phyloP scores from a whole-genome alignment of 92 coral and sea anemone species.

The Ricordea florida region DNA sequence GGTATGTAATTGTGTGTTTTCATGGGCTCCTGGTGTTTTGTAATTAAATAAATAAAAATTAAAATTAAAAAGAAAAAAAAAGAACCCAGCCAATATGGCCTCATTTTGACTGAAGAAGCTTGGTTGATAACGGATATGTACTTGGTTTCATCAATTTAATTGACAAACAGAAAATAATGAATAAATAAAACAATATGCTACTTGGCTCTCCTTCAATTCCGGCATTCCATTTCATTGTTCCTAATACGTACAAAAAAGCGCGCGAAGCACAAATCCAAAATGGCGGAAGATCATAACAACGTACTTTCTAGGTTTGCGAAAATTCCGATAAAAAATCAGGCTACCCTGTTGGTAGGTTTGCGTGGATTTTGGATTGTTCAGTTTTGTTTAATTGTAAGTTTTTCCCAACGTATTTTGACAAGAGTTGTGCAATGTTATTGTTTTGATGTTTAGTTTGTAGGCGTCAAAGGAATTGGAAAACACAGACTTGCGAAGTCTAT shows the following conservation, averaged over 20 bases:
- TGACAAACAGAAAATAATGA: too few species aligned
- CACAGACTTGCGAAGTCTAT: slow-evolving; percentile 69
- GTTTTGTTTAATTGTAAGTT: background rate
- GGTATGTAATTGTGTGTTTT: too few species aligned
- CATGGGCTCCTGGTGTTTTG: too few species aligned
- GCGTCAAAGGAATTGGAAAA: slow-evolving; percentile 83
- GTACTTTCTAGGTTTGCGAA: slow-evolving; percentile 76
- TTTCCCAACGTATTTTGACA: background rate
- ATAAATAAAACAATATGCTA: too few species aligned
- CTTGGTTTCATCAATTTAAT: too few species aligned
- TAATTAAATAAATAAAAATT: too few species aligned
- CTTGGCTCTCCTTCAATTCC: too few species aligned
- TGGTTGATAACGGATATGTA: too few species aligned
- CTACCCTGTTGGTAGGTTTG: slow-evolving; percentile 77
- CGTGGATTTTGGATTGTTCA: background rate
- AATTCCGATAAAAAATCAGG: slow-evolving; percentile 75
- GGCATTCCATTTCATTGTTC: too few species aligned
- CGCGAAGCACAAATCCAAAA: slow-evolving; percentile 67
- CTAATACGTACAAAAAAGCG: background rate
- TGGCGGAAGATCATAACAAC: slow-evolving; percentile 55
- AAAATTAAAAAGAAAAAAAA: too few species aligned
- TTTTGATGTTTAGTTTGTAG: slow-evolving; percentile 70
- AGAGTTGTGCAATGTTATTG: background rate
- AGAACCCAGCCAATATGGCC: too few species aligned
- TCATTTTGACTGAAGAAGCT: too few species aligned